phyloP scores from a whole-genome alignment of 2,888 invertebrate species.

The Tetanocera ferruginea region DNA sequence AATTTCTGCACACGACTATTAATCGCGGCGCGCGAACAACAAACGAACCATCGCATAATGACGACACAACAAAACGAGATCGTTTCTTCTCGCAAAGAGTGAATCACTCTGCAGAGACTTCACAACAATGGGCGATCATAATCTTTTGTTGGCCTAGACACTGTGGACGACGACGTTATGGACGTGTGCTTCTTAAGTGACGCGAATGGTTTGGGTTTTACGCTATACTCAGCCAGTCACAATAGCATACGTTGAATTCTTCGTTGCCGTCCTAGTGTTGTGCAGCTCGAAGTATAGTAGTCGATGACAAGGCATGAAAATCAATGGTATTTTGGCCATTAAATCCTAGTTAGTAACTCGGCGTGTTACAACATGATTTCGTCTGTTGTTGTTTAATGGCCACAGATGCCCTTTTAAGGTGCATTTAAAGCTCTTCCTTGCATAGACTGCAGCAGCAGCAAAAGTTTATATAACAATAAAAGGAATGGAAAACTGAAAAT shows the following conservation, averaged over 20 bases:
- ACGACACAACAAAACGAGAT: not conserved
- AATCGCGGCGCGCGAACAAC: conserved; percentile 18
- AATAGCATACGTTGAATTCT: not conserved
- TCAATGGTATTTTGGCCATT: conserved; percentile 41
- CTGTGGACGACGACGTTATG: not conserved
- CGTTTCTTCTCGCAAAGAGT: not conserved
- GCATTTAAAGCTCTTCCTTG: not conserved
- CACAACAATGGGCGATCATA: conserved; percentile 30
- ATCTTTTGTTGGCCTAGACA: not conserved
- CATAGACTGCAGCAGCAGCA: not conserved
- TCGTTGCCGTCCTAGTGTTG: not conserved
- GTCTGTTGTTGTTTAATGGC: conserved; percentile 31
- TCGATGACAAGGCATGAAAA: conserved; percentile 46
- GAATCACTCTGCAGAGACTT: conserved; percentile 11
- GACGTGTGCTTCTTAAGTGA: not conserved
- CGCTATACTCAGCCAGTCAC: not conserved
- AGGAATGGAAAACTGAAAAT: not conserved
- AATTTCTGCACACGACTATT: conserved; percentile 40
- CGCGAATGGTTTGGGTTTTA: not conserved
- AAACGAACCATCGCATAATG: not conserved
- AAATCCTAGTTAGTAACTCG: conserved; percentile 43
- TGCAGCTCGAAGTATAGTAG: not conserved
- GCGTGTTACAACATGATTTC: conserved; percentile 43
- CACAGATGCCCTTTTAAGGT: conserved; percentile 36
- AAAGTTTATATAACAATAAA: not conserved